Evolutionary conservation across 2,113 vertebrate species (phyloP), one percentile per base, ranked within the genome.

Genomic region (Prunella fulvescens): DNA sequence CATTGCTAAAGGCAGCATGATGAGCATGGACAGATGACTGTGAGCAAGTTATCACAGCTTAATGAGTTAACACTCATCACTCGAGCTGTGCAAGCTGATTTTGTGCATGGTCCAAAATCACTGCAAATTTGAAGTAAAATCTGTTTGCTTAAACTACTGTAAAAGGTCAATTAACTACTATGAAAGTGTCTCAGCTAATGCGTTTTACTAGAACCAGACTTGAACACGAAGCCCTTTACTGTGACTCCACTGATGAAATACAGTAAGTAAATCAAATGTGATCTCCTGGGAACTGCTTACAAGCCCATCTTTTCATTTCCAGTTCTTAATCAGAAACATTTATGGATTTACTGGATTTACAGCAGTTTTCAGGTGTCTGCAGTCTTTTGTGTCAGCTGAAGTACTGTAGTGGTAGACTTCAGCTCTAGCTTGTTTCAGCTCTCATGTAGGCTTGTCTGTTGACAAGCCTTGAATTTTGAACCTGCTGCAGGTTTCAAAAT

Each of bases 141-240:
- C 79, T 88, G 86, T 88, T 97, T 96, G 91, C 72, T 88, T 88
- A 95, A 95, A 90, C 79, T 56, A 51, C 86, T 88, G 71, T 81
- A 86, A 96, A 96, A 96, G 90, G 90, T 95, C 86, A 81, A 51
- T 93, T 96, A 86, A 88, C 79, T 88, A 29, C 74, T n/a, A 73
- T 17, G 45, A 33, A 83, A 88, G 71, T 40, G 71, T 77, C 72
- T 70, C 77, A 86, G 82, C 66, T 80, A 50, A 88, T 81, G 60
- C 50, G 54, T 93, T 65, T 69, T 65, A 26, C 61, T 76, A 88
- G 58, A 74, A 51, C 61, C 79, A 64, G 69, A 29, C 70, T 60
- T 40, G 78, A 79, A 72, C 66, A 80, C 0, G 6, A 29, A 92
- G 54, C 18, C 67, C 45, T 88, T 86, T 50, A 17, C 37, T 45